Conservation (phyloP, 2,888 invertebrate species). For the Cantharis flavilabris region DNA sequence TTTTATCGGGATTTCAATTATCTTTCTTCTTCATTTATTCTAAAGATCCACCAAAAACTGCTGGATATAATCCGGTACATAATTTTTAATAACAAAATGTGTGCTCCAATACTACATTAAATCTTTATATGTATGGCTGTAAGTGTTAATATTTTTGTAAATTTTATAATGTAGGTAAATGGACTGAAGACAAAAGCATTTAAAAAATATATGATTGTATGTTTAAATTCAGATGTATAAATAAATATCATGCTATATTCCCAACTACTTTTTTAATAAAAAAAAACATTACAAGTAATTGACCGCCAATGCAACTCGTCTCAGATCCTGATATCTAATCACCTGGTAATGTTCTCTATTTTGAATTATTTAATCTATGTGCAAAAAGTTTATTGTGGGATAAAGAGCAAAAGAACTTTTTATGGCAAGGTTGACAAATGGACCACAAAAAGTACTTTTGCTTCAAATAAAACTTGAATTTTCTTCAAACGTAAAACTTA, state of each 20-base stretch:
- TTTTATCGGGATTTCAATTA: conserved; percentile 75
- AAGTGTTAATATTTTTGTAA: conserved; percentile 3
- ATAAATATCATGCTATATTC: neutral
- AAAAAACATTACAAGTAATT: too few species aligned
- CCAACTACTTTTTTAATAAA: neutral
- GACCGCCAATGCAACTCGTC: too few species aligned
- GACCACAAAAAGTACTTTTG: too few species aligned
- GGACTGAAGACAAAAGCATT: neutral
- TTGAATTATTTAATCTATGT: too few species aligned
- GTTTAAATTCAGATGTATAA: neutral
- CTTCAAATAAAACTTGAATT: too few species aligned
- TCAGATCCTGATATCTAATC: too few species aligned
- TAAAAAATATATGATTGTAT: neutral
- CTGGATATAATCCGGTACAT: conserved; percentile 19
- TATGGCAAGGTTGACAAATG: too few species aligned
- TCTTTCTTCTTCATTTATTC: conserved; percentile 79
- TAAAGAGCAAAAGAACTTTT: too few species aligned
- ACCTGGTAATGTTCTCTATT: too few species aligned
- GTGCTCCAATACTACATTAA: neutral
- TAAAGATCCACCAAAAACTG: conserved; percentile 42
- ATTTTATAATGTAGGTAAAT: neutral
- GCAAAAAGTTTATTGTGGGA: too few species aligned
- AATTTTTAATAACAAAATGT: conserved; percentile 11
- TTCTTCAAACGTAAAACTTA: too few species aligned
- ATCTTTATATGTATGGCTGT: conserved; percentile 1